Percentiles rank a stretch among this genome's conserved stretches.
phyloP scores from a whole-genome alignment of 2,113 vertebrate species.

The Anoura caudifer region DNA sequence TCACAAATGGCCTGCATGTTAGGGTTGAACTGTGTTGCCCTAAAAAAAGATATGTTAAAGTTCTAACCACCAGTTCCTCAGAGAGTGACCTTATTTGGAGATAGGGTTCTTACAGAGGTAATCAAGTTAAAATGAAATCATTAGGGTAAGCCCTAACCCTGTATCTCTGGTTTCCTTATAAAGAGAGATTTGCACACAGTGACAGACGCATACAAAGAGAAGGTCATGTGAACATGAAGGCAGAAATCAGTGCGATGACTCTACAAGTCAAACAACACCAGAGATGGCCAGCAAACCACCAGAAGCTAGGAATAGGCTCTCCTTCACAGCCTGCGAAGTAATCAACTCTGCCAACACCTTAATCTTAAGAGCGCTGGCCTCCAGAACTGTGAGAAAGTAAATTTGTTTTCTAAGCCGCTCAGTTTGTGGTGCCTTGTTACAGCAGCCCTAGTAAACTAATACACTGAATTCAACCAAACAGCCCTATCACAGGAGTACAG shows the following conservation, averaged over 20 bases:
- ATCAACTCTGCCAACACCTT: background rate
- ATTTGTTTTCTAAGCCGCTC: background rate
- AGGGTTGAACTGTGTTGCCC: background rate
- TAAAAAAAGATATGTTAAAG: background rate
- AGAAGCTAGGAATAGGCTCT: background rate
- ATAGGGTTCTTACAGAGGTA: background rate
- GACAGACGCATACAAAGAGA: background rate
- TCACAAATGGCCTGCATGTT: background rate
- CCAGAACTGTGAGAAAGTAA: background rate
- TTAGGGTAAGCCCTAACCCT: background rate
- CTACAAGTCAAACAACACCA: background rate
- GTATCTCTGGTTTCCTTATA: background rate
- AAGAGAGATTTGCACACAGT: background rate
- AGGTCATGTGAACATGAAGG: background rate
- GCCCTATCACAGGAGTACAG: accelerated
- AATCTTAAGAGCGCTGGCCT: background rate
- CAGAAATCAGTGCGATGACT: background rate
- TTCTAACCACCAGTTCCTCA: background rate
- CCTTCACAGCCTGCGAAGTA: background rate
- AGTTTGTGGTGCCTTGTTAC: background rate
- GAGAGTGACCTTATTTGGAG: background rate
- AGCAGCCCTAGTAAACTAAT: background rate
- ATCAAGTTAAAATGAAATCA: background rate
- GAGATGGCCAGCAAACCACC: background rate
- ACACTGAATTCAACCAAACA: background rate